Conservation (phyloP, 2,888 invertebrate species). For the Platycheirus rosarum region DNA sequence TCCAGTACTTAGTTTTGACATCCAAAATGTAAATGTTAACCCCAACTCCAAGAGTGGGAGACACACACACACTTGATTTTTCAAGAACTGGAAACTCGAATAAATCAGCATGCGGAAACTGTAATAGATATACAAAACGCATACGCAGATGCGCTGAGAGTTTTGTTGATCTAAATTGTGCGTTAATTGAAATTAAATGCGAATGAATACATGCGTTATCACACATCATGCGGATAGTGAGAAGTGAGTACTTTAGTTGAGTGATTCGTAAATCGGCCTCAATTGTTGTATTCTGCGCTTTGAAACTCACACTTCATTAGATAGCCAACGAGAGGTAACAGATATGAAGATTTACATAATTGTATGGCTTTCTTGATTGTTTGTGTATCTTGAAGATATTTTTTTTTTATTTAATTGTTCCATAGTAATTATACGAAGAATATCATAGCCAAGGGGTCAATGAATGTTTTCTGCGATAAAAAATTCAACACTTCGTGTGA, state of each 20-base stretch:
- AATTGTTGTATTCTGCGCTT: conserved; percentile 36
- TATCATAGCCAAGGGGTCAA: conserved; percentile 33
- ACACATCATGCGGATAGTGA: conserved; percentile 11
- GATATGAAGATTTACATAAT: conserved; percentile 40
- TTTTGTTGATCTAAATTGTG: conserved; percentile 51
- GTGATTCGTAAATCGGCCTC: conserved; percentile 50
- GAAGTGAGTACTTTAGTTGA: conserved; percentile 17
- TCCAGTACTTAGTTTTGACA: conserved; percentile 1
- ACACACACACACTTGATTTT: not conserved
- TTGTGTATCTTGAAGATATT: conserved; percentile 5
- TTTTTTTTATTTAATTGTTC: conserved; percentile 4
- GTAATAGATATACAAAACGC: not conserved
- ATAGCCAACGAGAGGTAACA: conserved; percentile 27
- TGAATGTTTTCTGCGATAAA: conserved; percentile 31
- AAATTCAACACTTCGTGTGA: conserved; percentile 40
- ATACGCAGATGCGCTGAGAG: conserved; percentile 4
- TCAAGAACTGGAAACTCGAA: not conserved
- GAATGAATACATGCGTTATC: conserved; percentile 55
- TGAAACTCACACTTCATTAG: conserved; percentile 48
- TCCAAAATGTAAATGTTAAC: too few species aligned
- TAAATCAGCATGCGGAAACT: conserved; percentile 17
- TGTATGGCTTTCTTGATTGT: conserved; percentile 7
- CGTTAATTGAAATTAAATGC: conserved; percentile 59
- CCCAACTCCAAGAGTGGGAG: too few species aligned
- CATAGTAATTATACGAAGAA: not conserved